Evolutionary conservation across 2,113 vertebrate species (phyloP).

Genomic region (Notarius lentiginosus): DNA sequence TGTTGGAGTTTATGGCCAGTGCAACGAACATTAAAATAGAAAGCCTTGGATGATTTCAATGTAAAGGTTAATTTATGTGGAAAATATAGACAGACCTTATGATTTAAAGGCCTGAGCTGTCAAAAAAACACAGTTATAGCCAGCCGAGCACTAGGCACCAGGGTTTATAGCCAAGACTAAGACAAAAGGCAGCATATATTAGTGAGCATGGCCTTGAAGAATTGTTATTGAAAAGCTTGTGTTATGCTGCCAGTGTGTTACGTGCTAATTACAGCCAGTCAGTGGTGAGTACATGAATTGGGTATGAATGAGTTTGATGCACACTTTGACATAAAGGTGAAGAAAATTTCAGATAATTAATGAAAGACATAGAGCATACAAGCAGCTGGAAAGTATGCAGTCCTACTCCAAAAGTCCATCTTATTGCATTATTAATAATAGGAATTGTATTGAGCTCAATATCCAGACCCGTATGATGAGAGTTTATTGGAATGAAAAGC

Average conservation of each 20-base stretch:
- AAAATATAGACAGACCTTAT: background rate
- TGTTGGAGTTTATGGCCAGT: background rate
- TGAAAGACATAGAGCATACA: background rate
- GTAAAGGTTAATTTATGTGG: constrained; percentile 23
- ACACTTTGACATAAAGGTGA: background rate
- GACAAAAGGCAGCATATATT: background rate
- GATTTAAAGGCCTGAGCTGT: background rate
- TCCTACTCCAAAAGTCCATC: background rate
- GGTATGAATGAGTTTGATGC: background rate
- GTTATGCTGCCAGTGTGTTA: background rate
- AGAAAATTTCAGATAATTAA: background rate
- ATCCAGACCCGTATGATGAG: background rate
- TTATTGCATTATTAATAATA: background rate
- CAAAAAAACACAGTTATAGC: background rate
- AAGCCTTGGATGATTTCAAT: background rate
- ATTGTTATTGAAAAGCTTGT: background rate
- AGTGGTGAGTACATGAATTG: background rate
- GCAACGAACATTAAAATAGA: background rate
- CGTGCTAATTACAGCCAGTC: background rate
- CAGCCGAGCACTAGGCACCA: background rate
- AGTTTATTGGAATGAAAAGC: background rate
- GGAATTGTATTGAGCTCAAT: background rate
- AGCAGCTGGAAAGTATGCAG: background rate
- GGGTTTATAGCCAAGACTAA: background rate
- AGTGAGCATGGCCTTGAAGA: background rate